A percentile compares a stretch with the other conserved stretches of the same genome.
Conservation (phyloP, 2,888 invertebrate species). For the Meandrusa payeni region DNA sequence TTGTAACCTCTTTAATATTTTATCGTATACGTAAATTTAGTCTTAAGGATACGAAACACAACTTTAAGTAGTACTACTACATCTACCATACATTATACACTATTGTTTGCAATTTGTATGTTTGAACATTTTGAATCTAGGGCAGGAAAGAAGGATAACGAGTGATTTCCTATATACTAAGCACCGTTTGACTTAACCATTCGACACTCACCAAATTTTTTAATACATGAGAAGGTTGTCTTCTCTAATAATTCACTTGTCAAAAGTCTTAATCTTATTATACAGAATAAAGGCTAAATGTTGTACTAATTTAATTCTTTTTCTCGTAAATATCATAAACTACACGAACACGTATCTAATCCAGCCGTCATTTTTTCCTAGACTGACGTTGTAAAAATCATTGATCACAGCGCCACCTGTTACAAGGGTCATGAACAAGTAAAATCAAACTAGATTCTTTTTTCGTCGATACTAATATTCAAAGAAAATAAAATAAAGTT, state of each 20-base stretch:
- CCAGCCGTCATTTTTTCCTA: conserved; percentile 78
- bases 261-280: conserved; percentile 47
- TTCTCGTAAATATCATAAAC: conserved; percentile 80
- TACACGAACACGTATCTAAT: conserved; percentile 78
- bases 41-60: background rate
- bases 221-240: conserved; percentile 68
- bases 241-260: conserved; percentile 56
- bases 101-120: background rate
- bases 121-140: conserved; percentile 26
- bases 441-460: conserved; percentile 39
- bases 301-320: conserved; percentile 68
- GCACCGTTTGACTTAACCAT: conserved; percentile 57
- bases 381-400: conserved; percentile 66
- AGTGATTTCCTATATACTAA: conserved; percentile 58
- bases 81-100: background rate
- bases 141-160: conserved; percentile 38
- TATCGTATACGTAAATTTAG: background rate
- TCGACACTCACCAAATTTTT: conserved; percentile 69
- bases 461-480: conserved; percentile 22
- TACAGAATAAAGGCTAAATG: conserved; percentile 49
- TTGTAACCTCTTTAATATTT: conserved; percentile 13
- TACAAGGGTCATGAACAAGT: conserved; percentile 30
- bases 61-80: background rate
- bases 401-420: conserved; percentile 61
- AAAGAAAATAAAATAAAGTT: conserved; percentile 22